These are phyloP conservation scores for Eciton burchellii DNA, from an alignment of 1,140 invertebrate genomes.

Conservation along the genomic window DNA sequence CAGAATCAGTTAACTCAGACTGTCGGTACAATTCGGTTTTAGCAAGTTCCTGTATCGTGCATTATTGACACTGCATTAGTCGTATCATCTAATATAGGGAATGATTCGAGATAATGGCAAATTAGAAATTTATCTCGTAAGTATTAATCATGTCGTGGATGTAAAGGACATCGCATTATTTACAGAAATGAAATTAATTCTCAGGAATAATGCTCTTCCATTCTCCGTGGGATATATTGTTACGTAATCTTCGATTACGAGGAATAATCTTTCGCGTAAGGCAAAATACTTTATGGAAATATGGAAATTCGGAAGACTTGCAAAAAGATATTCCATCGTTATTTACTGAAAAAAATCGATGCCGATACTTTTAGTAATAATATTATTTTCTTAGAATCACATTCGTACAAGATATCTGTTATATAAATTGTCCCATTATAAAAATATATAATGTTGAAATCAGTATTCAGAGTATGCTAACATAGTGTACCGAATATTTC, in stretches of 20 bases:
- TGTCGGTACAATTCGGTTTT: conserved; percentile 3
- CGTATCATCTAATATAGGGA: too few relatives aligned
- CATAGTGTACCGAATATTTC: neutral
- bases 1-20: neutral
- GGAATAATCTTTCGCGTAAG: too few relatives aligned
- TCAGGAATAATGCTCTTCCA: too few relatives aligned
- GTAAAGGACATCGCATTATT: neutral
- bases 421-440: neutral
- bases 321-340: neutral
- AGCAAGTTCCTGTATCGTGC: neutral
- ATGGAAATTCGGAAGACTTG: too few relatives aligned
- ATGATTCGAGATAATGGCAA: neutral
- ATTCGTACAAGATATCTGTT: neutral
- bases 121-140: neutral
- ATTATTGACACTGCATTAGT: conserved; percentile 21
- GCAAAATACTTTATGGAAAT: too few relatives aligned
- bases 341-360: neutral
- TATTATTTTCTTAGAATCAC: neutral
- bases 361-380: neutral
- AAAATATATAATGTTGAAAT: too few relatives aligned
- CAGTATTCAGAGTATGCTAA: neutral
- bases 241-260: too few relatives aligned
- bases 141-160: neutral
- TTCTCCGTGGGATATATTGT: too few relatives aligned
- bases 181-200: too few relatives aligned